Evolutionary conservation across 2,113 vertebrate genomes (phyloP).

Genomic region (Oplegnathus fasciatus): DNA sequence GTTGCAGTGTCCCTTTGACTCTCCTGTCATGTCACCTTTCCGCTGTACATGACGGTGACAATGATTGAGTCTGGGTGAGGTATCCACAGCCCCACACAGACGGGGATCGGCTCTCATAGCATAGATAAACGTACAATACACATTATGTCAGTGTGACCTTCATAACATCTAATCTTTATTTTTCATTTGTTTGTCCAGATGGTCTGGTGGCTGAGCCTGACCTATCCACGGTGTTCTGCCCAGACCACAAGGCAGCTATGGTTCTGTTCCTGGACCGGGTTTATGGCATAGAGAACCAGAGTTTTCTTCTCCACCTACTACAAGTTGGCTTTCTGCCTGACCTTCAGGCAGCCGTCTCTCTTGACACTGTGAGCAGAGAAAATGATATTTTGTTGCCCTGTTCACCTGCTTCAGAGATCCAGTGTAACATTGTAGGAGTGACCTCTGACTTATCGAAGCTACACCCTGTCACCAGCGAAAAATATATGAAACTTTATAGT

Average conservation of each 20-base stretch:
- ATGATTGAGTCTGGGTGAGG: not conserved
- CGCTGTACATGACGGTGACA: not conserved
- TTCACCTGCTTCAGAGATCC: not conserved
- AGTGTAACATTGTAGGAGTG: not conserved
- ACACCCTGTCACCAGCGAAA: not conserved
- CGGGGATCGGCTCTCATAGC: not conserved
- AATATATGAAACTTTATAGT: not conserved
- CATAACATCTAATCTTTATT: not conserved
- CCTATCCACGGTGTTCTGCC: constrained; percentile 94
- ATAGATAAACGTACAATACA: not conserved
- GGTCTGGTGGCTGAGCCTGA: constrained; percentile 92
- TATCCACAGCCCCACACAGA: not conserved
- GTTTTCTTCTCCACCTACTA: constrained; percentile 91
- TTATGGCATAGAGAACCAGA: constrained; percentile 92
- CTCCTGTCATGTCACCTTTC: not conserved
- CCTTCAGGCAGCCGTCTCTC: constrained; percentile 92
- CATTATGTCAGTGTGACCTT: not conserved
- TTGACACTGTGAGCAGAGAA: constrained; percentile 89
- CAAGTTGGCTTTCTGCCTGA: constrained; percentile 96
- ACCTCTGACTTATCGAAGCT: constrained; percentile 20
- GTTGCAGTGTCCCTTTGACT: not conserved
- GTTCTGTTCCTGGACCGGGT: constrained; percentile 97
- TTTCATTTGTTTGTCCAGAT: constrained; percentile 82
- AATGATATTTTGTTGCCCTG: not conserved
- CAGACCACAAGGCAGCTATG: constrained; percentile 98